Conservation (phyloP, 2,888 invertebrate species). For the Napeogenes inachia region DNA sequence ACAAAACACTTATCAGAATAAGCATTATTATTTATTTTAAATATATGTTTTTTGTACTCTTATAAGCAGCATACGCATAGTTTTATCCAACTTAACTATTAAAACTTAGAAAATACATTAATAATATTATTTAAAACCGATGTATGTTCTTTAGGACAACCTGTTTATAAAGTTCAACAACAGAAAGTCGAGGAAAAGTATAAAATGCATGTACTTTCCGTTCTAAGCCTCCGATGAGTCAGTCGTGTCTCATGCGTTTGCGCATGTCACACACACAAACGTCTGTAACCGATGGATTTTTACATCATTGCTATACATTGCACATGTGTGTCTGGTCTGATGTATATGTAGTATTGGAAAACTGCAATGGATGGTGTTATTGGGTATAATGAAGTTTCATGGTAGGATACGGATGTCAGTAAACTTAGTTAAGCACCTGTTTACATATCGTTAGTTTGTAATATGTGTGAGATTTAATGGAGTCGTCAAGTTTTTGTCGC, state of each 20-base stretch:
- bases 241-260: conserved; percentile 57
- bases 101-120: too few relatives aligned
- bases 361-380: conserved; percentile 33
- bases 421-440: conserved; percentile 69
- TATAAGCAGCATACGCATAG: too few relatives aligned
- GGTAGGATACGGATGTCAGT: conserved; percentile 61
- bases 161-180: conserved; percentile 1
- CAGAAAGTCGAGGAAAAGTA: conserved; percentile 3
- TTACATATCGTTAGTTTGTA: conserved; percentile 59
- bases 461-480: conserved; percentile 64
- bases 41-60: too few relatives aligned
- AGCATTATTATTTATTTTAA: too few relatives aligned
- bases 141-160: not conserved
- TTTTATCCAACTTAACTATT: too few relatives aligned
- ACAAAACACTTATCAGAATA: too few relatives aligned
- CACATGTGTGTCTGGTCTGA: conserved; percentile 9
- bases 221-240: conserved; percentile 59
- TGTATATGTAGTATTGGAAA: conserved; percentile 1
- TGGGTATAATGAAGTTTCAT: conserved; percentile 32
- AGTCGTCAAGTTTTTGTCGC: conserved; percentile 59
- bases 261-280: conserved; percentile 51
- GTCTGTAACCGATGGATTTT: conserved; percentile 6
- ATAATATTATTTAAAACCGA: too few relatives aligned
- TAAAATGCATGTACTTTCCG: conserved; percentile 9
- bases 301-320: conserved; percentile 33